Percentiles rank a stretch among this genome's conserved stretches.
These are phyloP conservation scores for Palaemon carinicauda DNA, from an alignment of 1,140 invertebrate genomes.

Conservation along the genomic window DNA sequence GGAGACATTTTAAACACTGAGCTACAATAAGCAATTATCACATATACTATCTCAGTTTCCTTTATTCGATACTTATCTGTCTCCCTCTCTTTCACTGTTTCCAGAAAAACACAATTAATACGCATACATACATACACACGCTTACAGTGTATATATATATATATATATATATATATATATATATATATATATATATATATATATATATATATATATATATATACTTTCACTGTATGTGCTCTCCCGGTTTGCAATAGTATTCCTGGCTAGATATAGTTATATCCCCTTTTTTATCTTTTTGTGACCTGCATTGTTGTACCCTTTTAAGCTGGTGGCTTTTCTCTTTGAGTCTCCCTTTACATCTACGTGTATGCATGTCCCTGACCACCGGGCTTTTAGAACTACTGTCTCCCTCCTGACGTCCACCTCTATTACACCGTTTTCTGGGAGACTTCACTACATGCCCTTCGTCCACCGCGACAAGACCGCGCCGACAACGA, in stretches of 20 bases:
- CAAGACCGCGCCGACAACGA: slow-evolving; percentile 21
- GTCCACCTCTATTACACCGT: slow-evolving; percentile 24
- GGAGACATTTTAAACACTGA: too few relatives aligned
- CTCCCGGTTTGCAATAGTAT: background rate
- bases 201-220: background rate
- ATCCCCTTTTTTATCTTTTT: background rate
- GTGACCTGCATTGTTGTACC: background rate
- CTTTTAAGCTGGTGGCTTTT: background rate
- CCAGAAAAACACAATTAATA: background rate
- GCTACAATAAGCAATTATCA: too few relatives aligned
- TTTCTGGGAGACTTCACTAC: slow-evolving; percentile 39
- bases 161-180: background rate
- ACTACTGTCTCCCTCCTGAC: background rate
- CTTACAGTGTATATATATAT: background rate
- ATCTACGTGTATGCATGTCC: background rate
- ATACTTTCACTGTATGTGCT: background rate
- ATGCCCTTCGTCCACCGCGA: background rate
- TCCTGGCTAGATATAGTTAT: background rate
- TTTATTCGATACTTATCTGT: too few relatives aligned
- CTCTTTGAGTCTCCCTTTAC: background rate
- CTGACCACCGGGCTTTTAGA: background rate
- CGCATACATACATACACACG: background rate
- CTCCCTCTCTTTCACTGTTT: background rate
- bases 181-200: background rate
- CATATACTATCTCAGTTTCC: too few relatives aligned